Percentiles rank a stretch among this genome's conserved stretches.
Evolutionary conservation across 2,113 vertebrate species (phyloP).

Genomic region (Blennius ocellaris): DNA sequence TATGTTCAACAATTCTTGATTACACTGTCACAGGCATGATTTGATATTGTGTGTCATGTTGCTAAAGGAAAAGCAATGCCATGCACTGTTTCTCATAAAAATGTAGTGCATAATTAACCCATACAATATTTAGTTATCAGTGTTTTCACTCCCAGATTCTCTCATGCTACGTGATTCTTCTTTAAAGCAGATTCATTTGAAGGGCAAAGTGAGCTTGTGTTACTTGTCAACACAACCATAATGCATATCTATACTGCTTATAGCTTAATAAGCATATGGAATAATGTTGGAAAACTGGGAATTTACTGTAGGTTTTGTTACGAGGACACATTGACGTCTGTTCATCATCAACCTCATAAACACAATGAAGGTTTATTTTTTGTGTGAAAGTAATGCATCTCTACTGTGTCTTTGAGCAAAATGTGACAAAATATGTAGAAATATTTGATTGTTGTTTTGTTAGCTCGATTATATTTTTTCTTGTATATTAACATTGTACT

Average conservation of each 20-base stretch:
- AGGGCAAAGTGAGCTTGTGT: no score
- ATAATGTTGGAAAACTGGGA: no score
- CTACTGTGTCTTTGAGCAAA: background rate
- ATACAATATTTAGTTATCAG: background rate
- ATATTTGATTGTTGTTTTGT: no score
- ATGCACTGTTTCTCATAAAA: background rate
- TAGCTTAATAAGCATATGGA: no score
- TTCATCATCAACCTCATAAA: no score
- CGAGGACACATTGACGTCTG: no score
- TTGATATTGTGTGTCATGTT: background rate
- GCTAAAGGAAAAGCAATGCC: background rate
- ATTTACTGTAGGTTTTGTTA: no score
- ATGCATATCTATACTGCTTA: no score
- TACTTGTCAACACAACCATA: no score
- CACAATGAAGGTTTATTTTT: background rate
- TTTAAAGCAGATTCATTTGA: background rate
- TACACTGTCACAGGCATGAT: background rate
- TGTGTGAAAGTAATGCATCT: background rate
- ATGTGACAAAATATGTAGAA: background rate
- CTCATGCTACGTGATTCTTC: background rate
- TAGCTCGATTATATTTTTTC: no score
- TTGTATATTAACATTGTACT: no score
- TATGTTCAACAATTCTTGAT: conserved; percentile 22
- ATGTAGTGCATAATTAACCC: background rate
- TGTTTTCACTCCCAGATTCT: background rate